Base-by-base conservation (phyloP, 2,888 invertebrate genomes). In the Psococerastis gibbosa region DNA sequence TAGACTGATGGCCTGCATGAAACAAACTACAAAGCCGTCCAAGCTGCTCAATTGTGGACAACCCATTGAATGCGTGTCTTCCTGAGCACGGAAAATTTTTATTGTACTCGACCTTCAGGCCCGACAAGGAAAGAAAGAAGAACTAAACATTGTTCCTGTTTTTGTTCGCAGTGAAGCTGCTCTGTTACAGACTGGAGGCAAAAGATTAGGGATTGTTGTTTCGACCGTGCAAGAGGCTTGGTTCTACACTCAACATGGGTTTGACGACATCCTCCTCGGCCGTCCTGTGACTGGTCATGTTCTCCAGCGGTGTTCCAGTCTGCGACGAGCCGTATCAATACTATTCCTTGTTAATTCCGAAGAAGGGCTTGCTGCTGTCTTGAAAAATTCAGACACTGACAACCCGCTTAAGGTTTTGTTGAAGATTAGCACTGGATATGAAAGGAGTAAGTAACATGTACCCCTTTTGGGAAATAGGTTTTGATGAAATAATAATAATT, bases 231-330 rank as follows among this genome's bases (percentile, higher is more conserved):
- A 49, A 1, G 60, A 62, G 45, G 57, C 57, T 2, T 54, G 58
- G 43, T 54, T 57, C 45, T 61, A 51, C 49, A 58, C 60, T 8
- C 52, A 56, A 8, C 49, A 50, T 46, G 60, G 59, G n/a, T 62
- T 56, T 49, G 60, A 61, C 41, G 61, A 61, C 49, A 60, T 61
- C 35, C 49, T 62, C 8, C 56, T 51, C 44, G 58, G 53, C 1
- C 50, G 47, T 41, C 56, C 58, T 2, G 51, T 60, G 22, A 53
- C 56, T n/a, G 48, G 53, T n/a, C 41, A 43, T 13, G 48, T 50
- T 42, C 41, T 51, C 38, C 13, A 42, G 2, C 32, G 50, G n/a
- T 44, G 46, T 17, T 17, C 23, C 2, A 22, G 22, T 9, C 43
- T 51, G 5, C 43, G 45, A 8, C 50, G 52, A 31, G 48, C 48